Base-by-base conservation (phyloP, 2,888 invertebrate species). In the Dryobotodes eremita region DNA sequence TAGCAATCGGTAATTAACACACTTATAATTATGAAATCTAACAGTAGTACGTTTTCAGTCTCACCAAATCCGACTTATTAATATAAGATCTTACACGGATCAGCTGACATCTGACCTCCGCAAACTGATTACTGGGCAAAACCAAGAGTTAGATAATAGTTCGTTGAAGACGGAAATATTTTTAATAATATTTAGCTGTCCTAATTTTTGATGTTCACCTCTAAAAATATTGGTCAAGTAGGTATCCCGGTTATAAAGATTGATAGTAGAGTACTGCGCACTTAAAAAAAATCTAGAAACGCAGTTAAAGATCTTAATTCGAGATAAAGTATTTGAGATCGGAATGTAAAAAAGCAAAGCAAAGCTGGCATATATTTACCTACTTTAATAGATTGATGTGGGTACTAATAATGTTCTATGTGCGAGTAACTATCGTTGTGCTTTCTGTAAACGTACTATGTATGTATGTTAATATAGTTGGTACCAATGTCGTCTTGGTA, bases 291-390 rank as follows among this genome's bases (percentile, higher is more conserved):
- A 3, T n/a, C 42, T 20, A 48, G 20, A 42, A 71, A 62, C 36
- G 36, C 36, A 10, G 23, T 36, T 15, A 26, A n/a, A 20, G 26
- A 50, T 79, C 10, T 48, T 6, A 10, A 70, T 36, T 42, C 20
- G 8, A 50, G 57, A 50, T 79, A 57, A 64, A 42, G 8, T 62
- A 36, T 55, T 66, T 61, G 13, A 17, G 55, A 26, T n/a, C 1
- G 31, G 61, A 81, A 80, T 80, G n/a, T 68, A 68, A 75, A 75
- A 75, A n/a, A n/a, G n/a, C n/a, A n/a, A n/a, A n/a, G n/a, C 61
- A 80, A 66, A 66, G 46, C 17, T 1, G 13, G 48, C 7, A 75
- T 66, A 53, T 61, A 66, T 81, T 80, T 75, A 68, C 55, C 55
- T 61, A 62, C 11, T 61, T 81, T n/a, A 61, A 75, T 36, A 66